Base-by-base conservation (phyloP, 2,888 invertebrate genomes). In the Smittia sp. region DNA sequence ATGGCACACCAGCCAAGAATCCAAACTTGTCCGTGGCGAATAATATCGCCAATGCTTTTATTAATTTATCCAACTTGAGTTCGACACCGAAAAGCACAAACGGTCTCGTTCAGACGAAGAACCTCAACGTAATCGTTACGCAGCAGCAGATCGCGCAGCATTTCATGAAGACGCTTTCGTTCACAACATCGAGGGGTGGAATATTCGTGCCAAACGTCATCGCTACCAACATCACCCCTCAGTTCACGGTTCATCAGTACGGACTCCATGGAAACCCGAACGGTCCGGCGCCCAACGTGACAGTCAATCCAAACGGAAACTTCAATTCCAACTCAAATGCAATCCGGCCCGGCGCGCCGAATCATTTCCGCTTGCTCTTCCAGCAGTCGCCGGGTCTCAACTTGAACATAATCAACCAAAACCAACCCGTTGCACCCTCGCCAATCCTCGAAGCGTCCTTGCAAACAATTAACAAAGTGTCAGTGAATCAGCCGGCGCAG, bases 221-320 rank as follows among this genome's bases (percentile, higher is more conserved):
- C 32, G 74, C 75, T 2, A 74, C 76, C 25, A 74, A 74, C 69
- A 63, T 74, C 20, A 39, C 74, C 66, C 74, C 75, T 15, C 76
- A 76, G 65, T 76, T 77, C 67, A 77, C 77, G 38, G 75, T 76
- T 39, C 77, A 77, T 72, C 77, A 76, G 38, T 75, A 75, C 52
- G 75, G 75, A 52, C 46, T 75, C 65, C 52, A 74, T 62, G 70
- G 73, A 41, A 76, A 76, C 73, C 32, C 75, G 38, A 75, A 75
- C 76, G 88, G 87, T 80, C 88, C 88, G 80, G 88, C 88, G 79
- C 88, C 88, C 79, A 88, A 88, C 84, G 88, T 88, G 75, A 88
- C 88, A 79, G 88, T 88, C 78, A 88, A 87, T 84, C 87, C 88
- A 78, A 84, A 84, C 81, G 85, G 85, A 32, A 77, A 77, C 74